These are phyloP conservation scores for Antrozous pallidus DNA, from an alignment of 2,797 vertebrate genomes.

Conservation along the genomic window DNA sequence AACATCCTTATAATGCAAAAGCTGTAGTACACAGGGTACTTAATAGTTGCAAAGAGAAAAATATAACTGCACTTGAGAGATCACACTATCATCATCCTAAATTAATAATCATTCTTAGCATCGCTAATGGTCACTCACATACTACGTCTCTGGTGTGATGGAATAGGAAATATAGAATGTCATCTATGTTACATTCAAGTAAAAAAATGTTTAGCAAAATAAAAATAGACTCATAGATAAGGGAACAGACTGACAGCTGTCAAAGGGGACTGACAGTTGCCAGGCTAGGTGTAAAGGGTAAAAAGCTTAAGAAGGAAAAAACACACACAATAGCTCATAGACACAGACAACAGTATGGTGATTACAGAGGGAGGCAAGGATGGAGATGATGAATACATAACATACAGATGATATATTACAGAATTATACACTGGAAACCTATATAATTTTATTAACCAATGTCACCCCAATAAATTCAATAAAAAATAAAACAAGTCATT, in stretches of 20 bases:
- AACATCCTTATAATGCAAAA: not conserved
- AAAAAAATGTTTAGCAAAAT: not conserved
- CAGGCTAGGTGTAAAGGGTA: not conserved
- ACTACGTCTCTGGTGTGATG: not conserved
- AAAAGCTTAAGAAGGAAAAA: not conserved
- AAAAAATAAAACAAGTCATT: not conserved
- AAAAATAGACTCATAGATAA: not conserved
- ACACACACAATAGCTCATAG: not conserved
- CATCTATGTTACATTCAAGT: not conserved
- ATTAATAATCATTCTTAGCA: not conserved
- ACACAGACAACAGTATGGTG: not conserved
- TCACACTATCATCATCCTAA: not conserved
- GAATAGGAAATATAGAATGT: not conserved
- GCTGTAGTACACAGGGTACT: not conserved
- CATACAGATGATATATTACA: not conserved
- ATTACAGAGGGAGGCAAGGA: not conserved
- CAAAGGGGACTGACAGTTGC: not conserved
- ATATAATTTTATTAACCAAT: not conserved
- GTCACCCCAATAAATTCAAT: not conserved
- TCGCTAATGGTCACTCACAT: not conserved
- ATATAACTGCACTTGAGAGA: not conserved
- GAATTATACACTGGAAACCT: not conserved
- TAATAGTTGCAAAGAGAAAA: not conserved
- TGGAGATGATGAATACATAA: not conserved
- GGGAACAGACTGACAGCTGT: not conserved